These are phyloP conservation scores for Chaenogobius annularis DNA, from an alignment of 2,113 vertebrate genomes.

Conservation along the genomic window DNA sequence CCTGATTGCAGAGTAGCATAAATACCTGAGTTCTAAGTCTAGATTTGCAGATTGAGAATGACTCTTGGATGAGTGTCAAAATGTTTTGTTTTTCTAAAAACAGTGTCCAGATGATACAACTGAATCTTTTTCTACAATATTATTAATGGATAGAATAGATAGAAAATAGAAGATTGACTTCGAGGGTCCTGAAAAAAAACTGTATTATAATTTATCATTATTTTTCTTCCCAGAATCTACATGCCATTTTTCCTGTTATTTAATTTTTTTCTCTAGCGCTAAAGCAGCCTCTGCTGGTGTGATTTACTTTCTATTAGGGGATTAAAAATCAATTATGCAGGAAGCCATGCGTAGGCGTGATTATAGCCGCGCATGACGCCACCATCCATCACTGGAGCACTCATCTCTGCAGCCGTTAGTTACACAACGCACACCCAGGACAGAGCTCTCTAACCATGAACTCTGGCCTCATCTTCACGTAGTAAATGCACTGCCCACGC, in stretches of 20 bases:
- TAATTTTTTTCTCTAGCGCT: conserved; percentile 38
- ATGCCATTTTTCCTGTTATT: conserved; percentile 33
- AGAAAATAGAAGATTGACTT: neutral
- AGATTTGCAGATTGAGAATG: no score
- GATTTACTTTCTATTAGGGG: conserved; percentile 84
- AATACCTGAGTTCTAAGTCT: no score
- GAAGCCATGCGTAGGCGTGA: conserved; percentile 80
- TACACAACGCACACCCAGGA: conserved; percentile 65
- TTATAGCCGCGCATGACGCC: conserved; percentile 75
- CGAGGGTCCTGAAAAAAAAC: neutral
- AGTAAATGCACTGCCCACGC: conserved; percentile 40
- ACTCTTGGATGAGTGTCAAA: no score
- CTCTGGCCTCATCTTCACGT: conserved; percentile 62
- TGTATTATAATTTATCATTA: neutral
- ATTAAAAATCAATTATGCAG: conserved; percentile 85
- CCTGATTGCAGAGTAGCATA: no score
- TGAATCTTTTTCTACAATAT: no score
- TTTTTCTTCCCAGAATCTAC: conserved; percentile 15
- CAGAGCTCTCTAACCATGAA: conserved; percentile 61
- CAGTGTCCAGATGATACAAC: no score
- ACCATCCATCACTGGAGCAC: conserved; percentile 78
- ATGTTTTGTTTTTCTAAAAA: no score
- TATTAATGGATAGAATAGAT: neutral
- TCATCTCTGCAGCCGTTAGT: conserved; percentile 72
- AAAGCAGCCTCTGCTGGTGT: conserved; percentile 70